Percentiles rank a stretch among this genome's conserved stretches.
Conservation (phyloP, 2,113 vertebrate genomes). For the Limanda limanda region DNA sequence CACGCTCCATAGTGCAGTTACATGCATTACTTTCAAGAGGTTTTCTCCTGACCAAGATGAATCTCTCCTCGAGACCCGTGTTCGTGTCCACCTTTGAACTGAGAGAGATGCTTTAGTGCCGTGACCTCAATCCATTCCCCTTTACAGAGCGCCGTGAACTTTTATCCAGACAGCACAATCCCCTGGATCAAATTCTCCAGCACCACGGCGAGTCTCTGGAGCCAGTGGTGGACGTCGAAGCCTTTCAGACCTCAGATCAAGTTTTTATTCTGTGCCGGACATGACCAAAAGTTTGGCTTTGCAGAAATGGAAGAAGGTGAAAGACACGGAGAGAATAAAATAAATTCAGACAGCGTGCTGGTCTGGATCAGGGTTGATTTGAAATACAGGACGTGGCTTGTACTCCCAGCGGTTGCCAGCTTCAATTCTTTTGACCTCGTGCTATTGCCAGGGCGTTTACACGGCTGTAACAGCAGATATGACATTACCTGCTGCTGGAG, state of each 20-base stretch:
- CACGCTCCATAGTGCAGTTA: conserved; percentile 76
- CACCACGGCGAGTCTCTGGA: conserved; percentile 56
- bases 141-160: conserved; percentile 57
- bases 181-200: conserved; percentile 68
- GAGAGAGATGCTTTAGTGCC: conserved; percentile 70
- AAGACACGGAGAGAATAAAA: conserved; percentile 34
- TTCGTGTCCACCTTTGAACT: conserved; percentile 81
- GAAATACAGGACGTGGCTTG: conserved; percentile 38
- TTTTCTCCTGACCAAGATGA: conserved; percentile 78
- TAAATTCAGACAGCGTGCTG: conserved; percentile 11
- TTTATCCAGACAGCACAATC: conserved; percentile 72
- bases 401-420: conserved; percentile 23
- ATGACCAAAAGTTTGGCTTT: conserved; percentile 28
- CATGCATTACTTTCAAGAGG: conserved; percentile 77
- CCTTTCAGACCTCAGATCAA: conserved; percentile 18
- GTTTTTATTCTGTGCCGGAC: conserved; percentile 37
- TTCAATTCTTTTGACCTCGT: conserved; percentile 37
- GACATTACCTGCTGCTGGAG: conserved; percentile 38
- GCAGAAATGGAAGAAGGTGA: conserved; percentile 18
- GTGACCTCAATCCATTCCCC: conserved; percentile 74
- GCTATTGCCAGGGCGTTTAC: conserved; percentile 47
- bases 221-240: conserved; percentile 35
- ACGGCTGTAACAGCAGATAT: conserved; percentile 41
- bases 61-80: conserved; percentile 63
- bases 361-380: conserved; percentile 35